Evolutionary conservation across 2,888 invertebrate species (phyloP).

Genomic region (Cosmia pyralina): DNA sequence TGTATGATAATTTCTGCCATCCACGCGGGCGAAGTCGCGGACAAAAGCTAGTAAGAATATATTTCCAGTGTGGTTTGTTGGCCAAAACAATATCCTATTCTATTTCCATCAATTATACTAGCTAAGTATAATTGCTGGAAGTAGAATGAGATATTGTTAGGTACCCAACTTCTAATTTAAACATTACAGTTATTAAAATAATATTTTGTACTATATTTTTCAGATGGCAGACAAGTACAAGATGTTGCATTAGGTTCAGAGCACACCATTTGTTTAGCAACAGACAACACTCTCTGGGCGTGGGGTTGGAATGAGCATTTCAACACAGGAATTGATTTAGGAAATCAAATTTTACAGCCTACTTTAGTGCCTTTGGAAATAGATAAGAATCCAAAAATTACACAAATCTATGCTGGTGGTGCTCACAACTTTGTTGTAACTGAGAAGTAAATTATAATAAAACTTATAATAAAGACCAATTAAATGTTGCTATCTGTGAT

Average conservation of each 20-base stretch:
- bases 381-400: constrained; percentile 67
- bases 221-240: constrained; percentile 85
- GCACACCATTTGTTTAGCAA: constrained; percentile 93
- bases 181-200: background rate
- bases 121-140: background rate
- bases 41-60: background rate
- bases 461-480: constrained; percentile 5
- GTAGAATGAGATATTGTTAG: background rate
- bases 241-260: constrained; percentile 94
- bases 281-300: constrained; percentile 91
- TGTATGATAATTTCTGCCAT: too few relatives aligned
- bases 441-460: constrained; percentile 58
- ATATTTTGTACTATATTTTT: constrained; percentile 64
- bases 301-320: constrained; percentile 98
- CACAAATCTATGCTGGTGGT: constrained; percentile 83
- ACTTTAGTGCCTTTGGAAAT: constrained; percentile 76
- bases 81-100: too few relatives aligned
- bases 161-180: background rate
- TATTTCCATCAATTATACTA: too few relatives aligned
- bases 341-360: constrained; percentile 75
- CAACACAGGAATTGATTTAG: constrained; percentile 92
- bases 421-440: constrained; percentile 85
- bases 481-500: constrained; percentile 33
- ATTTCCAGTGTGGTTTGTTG: background rate
- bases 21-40: too few relatives aligned